Base-by-base conservation (phyloP, 2,113 vertebrate species). In the Panthera tigris region DNA sequence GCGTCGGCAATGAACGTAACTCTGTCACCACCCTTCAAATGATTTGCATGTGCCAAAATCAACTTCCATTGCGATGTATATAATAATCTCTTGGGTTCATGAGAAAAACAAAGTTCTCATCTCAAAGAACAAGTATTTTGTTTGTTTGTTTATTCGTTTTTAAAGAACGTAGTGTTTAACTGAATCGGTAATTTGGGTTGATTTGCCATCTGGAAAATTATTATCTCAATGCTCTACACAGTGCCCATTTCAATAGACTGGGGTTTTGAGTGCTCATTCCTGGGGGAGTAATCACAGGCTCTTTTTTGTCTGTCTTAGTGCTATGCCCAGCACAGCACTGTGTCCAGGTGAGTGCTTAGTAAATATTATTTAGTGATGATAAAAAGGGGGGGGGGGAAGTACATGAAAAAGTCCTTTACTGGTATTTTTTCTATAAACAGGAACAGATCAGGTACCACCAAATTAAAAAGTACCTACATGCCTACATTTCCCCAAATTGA, bases 161-260 rank as follows among this genome's bases (percentile, higher is more conserved):
- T 96, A 57, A 81, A 90, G n/a, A 92, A 73, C 2, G 3, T 13
- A 39, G 63, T 87, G 50, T 96, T 97, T 94, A 96, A 95, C 79
- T 87, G 92, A 97, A 74, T 63, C 90, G 87, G 71, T 91, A 83
- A 97, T 95, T 96, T 66, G 41, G 81, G 66, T 96, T 94, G 85
- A 93, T 96, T 87, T 96, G 63, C 94, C 85, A 95, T 96, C 96
- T 97, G 96, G 85, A 97, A 97, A 97, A 91, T 74, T 86, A 96
- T 95, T 84, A 95, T 90, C 84, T 88, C 66, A 96, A 95, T 25
- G 74, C 48, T 84, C 52, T 66, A 36, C 65, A 29, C 73, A 88
- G 14, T 78, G 81, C 41, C 88, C 55, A 23, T 94, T 79, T 91
- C 41, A 69, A 88, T 25, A 90, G 5, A n/a, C 73, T 63, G 57